These are phyloP conservation scores for Diarsia dahlii DNA, from an alignment of 2,888 invertebrate genomes.

Conservation along the genomic window DNA sequence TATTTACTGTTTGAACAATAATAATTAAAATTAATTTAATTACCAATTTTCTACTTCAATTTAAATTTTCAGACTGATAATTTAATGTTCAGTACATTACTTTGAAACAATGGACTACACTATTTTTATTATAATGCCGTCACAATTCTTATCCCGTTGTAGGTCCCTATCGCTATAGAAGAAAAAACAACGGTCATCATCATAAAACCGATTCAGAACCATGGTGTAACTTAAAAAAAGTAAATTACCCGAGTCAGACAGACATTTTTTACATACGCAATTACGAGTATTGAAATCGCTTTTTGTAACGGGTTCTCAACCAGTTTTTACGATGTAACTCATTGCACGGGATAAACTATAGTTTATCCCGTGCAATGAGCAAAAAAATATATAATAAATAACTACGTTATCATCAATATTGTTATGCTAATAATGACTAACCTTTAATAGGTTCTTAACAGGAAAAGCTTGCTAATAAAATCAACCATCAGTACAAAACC, in stretches of 20 bases:
- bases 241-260: background rate
- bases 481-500: conserved; percentile 13
- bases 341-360: background rate
- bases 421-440: conserved; percentile 3
- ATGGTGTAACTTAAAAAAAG: background rate
- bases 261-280: conserved; percentile 1
- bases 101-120: background rate
- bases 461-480: conserved; percentile 43
- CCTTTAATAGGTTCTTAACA: conserved; percentile 14
- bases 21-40: background rate
- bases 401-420: background rate
- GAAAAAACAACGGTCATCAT: background rate
- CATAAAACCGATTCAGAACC: background rate
- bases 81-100: background rate
- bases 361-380: too few species aligned
- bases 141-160: background rate
- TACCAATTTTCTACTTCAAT: background rate
- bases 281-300: background rate
- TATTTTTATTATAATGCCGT: background rate
- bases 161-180: background rate
- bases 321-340: background rate
- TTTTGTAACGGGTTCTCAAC: background rate
- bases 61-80: background rate
- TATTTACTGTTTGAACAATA: background rate
- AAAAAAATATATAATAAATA: too few species aligned